Conservation (phyloP, 1,140 invertebrate genomes). For the Lerema accius region DNA sequence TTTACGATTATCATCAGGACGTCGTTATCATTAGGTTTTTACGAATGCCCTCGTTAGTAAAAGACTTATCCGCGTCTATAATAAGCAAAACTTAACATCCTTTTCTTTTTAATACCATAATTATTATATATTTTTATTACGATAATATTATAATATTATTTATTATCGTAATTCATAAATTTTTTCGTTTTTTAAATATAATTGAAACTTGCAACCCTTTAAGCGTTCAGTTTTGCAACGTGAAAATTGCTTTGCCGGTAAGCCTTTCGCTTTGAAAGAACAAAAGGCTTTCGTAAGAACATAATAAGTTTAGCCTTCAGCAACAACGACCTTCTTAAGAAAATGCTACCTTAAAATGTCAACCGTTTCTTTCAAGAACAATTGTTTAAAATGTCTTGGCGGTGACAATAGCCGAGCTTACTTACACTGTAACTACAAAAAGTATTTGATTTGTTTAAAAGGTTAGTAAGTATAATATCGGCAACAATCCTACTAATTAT, state of each 20-base stretch:
- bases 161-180: background rate
- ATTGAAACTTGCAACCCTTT: conserved; percentile 9
- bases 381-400: conserved; percentile 23
- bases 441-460: conserved; percentile 5
- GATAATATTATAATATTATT: too few relatives aligned
- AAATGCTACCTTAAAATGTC: conserved; percentile 24
- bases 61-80: too few relatives aligned
- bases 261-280: conserved; percentile 27
- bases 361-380: conserved; percentile 21
- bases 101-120: too few relatives aligned
- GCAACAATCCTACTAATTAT: too few relatives aligned
- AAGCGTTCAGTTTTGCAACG: conserved; percentile 16
- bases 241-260: conserved; percentile 31
- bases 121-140: too few relatives aligned
- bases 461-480: too few relatives aligned
- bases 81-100: too few relatives aligned
- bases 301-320: conserved; percentile 32
- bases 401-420: conserved; percentile 9
- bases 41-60: too few relatives aligned
- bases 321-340: conserved; percentile 31
- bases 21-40: too few relatives aligned
- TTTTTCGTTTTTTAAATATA: conserved; percentile 15
- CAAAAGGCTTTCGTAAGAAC: conserved; percentile 30
- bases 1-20: too few relatives aligned
- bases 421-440: conserved; percentile 5